Base-by-base conservation (phyloP, 2,113 vertebrate species). In the Cyanoderma ruficeps region DNA sequence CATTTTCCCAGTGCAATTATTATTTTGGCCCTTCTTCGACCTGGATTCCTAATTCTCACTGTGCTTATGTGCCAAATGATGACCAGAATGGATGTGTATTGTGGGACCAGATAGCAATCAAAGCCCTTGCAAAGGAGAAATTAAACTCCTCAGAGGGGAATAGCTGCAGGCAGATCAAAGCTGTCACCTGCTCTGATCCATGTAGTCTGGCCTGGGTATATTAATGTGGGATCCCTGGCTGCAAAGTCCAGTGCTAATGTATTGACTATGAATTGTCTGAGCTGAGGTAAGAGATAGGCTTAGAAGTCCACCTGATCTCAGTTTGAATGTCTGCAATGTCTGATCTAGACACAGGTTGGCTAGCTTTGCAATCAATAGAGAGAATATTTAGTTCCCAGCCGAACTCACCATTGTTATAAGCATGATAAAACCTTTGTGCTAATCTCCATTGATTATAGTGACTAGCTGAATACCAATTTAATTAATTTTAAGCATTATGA, bases 401-500 rank as follows among this genome's bases (percentile, higher is more conserved):
- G 72, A 93, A 87, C 24, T 83, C 22, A 9, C 7, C 9, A 9
- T 27, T 71, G 49, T 41, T 69, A 57, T 69, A 87, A 57, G 28
- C 28, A 46, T 25, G 20, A 57, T 37, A 77, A 87, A 88, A 93
- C 37, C 25, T 77, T 25, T 72, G 55, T 33, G 25, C 10, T 65
- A 57, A 49, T 83, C 60, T 83, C 28, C 46, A 92, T 39, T 76
- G 96, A 85, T 75, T 91, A 68, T 4, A 90, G 85, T 93, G 88
- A 92, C 70, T 88, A 69, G 70, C 5, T 87, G 88, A 95, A 94
- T 96, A 92, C 23, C 67, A 88, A 19, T 88, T 69, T 71, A 79
- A 96, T 95, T 93, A 90, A 79, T 85, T 90, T 79, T 69, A 94
- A 96, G 55, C 42, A 65, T 61, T 92, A 50, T 80, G 67, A 90